Conservation (phyloP, 2,113 vertebrate genomes). For the Plecturocebus donacophilus region DNA sequence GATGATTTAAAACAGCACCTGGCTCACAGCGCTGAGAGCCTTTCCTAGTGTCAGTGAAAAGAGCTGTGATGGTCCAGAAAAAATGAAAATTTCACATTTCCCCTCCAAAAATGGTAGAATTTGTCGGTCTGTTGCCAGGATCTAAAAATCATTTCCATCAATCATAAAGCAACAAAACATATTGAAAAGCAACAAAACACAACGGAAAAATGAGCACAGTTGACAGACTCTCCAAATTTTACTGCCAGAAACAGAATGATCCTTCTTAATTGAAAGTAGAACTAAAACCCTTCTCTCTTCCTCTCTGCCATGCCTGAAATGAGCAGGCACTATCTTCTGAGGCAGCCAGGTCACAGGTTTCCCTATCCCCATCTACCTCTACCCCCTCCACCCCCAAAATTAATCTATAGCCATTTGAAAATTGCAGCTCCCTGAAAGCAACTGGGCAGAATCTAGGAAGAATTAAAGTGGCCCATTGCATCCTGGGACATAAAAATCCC, state of each 20-base stretch:
- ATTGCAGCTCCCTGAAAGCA: not conserved
- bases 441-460: not conserved
- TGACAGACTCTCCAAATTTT: not conserved
- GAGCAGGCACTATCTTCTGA: not conserved
- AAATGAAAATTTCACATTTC: not conserved
- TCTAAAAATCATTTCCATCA: constrained; percentile 1
- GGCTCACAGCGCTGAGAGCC: not conserved
- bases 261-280: not conserved
- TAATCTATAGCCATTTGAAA: not conserved
- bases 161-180: not conserved
- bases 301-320: not conserved
- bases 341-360: not conserved
- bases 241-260: not conserved
- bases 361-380: not conserved
- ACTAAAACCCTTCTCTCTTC: not conserved
- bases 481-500: not conserved
- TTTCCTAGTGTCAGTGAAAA: not conserved
- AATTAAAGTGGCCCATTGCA: not conserved
- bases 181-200: constrained; percentile 30
- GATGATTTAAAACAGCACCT: constrained; percentile 1
- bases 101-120: not conserved
- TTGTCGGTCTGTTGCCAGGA: not conserved
- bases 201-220: not conserved
- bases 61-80: not conserved
- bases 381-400: not conserved